Evolutionary conservation across 2,113 vertebrate genomes (phyloP).

Genomic region (Ondatra zibethicus): DNA sequence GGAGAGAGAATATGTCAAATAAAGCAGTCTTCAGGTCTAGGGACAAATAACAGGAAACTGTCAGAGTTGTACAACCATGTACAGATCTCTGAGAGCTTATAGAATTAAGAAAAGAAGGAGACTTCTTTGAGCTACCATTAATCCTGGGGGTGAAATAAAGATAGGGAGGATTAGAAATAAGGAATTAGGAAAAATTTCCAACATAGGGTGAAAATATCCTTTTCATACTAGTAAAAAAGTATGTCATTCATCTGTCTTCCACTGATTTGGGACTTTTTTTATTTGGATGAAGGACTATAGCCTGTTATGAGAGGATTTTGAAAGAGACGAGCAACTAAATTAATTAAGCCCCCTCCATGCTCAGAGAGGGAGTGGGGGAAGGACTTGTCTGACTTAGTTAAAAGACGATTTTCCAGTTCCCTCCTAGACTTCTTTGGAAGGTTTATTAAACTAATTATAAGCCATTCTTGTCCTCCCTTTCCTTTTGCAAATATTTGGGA

Average conservation of each 20-base stretch:
- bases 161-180: conserved; percentile 28
- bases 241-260: conserved; percentile 46
- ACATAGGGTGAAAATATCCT: not conserved
- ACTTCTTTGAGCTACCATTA: conserved; percentile 28
- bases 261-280: conserved; percentile 38
- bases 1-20: not conserved
- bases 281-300: conserved; percentile 9
- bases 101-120: conserved; percentile 52
- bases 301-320: conserved; percentile 52
- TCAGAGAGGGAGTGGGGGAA: conserved; percentile 13
- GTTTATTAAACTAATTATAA: conserved; percentile 70
- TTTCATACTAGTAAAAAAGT: conserved; percentile 38
- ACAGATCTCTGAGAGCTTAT: conserved; percentile 4
- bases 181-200: conserved; percentile 57
- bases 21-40: not conserved
- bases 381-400: conserved; percentile 54
- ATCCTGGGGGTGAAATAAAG: conserved; percentile 48
- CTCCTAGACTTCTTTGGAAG: conserved; percentile 59
- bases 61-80: conserved; percentile 19
- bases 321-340: conserved; percentile 66
- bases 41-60: conserved; percentile 27
- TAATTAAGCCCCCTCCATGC: conserved; percentile 58
- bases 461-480: conserved; percentile 49
- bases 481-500: conserved; percentile 38
- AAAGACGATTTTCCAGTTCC: conserved; percentile 46